Percentiles rank a stretch among this genome's conserved stretches.
Evolutionary conservation across 2,888 invertebrate species (phyloP).

Genomic region (Pharmacophagus antenor): DNA sequence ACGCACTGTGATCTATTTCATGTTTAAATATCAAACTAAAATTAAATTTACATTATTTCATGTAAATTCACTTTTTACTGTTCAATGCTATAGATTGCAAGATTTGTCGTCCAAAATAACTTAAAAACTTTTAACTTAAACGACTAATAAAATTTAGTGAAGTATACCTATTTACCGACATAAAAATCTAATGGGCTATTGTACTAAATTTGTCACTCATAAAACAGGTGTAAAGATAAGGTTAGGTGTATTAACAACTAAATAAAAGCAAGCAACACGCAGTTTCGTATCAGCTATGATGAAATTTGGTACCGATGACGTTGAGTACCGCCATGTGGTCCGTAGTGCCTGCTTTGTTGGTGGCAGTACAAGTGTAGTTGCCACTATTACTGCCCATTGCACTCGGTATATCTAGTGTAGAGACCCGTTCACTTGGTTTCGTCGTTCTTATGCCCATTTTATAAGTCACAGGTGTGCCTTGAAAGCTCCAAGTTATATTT

Average conservation of each 20-base stretch:
- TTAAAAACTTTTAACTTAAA: too few species aligned
- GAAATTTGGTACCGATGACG: slow-evolving; percentile 78
- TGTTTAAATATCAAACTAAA: too few species aligned
- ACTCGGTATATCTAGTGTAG: slow-evolving; percentile 80
- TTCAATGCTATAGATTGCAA: too few species aligned
- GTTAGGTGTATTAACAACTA: slow-evolving; percentile 86
- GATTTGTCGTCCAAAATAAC: too few species aligned
- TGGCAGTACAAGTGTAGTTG: slow-evolving; percentile 83
- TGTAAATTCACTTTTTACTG: too few species aligned
- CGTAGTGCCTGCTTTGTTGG: slow-evolving; percentile 80
- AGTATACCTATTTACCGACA: too few species aligned
- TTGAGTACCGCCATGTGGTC: slow-evolving; percentile 80
- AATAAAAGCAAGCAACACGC: slow-evolving; percentile 61
- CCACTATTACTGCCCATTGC: slow-evolving; percentile 82
- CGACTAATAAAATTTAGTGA: too few species aligned
- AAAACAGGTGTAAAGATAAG: neutral
- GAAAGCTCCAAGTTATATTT: slow-evolving; percentile 85
- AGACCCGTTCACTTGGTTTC: slow-evolving; percentile 78
- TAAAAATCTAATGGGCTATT: neutral
- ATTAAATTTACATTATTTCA: too few species aligned
- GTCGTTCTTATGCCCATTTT: slow-evolving; percentile 77
- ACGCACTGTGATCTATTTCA: too few species aligned
- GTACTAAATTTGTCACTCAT: neutral
- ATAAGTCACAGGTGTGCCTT: slow-evolving; percentile 79
- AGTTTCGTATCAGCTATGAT: slow-evolving; percentile 9